Evolutionary conservation across 2,888 invertebrate species (phyloP), one percentile per base, ranked within the genome.

Genomic region (Brenthis hecate): DNA sequence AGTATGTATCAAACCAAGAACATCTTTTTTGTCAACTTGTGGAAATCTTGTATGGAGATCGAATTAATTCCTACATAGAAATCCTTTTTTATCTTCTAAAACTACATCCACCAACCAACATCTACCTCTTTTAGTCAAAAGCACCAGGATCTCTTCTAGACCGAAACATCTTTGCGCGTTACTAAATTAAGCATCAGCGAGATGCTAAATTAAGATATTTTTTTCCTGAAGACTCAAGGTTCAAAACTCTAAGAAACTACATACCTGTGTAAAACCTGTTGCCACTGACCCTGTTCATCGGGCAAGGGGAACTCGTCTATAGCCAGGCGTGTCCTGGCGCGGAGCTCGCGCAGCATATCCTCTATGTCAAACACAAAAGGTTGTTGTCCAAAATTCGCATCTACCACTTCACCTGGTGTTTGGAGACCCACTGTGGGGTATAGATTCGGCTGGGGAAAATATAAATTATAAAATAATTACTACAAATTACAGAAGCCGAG

Each of bases 391-490:
- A 99, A 99, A 94, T 99, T 99, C 2, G 99, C 99, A 91, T 99
- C 99, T 65, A 99, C 98, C 74, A 99, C 97, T 94, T 99, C 99
- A 61, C 99, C 99, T 11, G 99, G 98, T 53, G 99, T 99, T 93
- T 99, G 99, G 70, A 99, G 94, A 0, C 99, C 99, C 73, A 99
- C 99, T 16, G 99, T 99, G 28, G 99, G 99, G 93, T 98, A 99
- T 71, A 99, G 93, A 93, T 98, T 98, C 71, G 97, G 95, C 98
- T 98, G 93, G 70, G 92, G 95, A 70, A 16, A 11, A 55, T 13
- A 4, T 2, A 47, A 50, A 23, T 43, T 43, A 8, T 28, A 8
- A 43, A 43, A 36, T 8, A 43, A 43, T 43, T 23, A 53, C 43
- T 16, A 16, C 6, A 51, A 19, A 19, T 19, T 19, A 19, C 19